Evolutionary conservation across 92 coral and sea anemone genomes (phyloP), one percentile per base, ranked within the genome.

Genomic region (Porites lobata): DNA sequence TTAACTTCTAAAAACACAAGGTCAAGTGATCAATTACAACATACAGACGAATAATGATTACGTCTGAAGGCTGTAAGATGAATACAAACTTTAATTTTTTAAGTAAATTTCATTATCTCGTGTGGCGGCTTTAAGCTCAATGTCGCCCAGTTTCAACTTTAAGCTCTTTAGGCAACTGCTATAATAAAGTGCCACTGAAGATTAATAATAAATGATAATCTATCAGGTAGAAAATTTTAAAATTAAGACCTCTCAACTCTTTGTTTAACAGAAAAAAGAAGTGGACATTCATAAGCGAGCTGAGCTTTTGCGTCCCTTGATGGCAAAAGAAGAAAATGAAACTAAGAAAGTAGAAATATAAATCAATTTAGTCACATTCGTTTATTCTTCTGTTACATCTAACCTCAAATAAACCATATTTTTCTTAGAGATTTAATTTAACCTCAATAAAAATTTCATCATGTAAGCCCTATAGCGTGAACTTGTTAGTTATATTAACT

Each of bases 221-320:
- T 5, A 38, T 38, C 47, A 38, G 47, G 47, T 56, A 56, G 1
- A 56, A 56, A 56, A 54, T 54, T 56, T 9, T 11, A n/a, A 73
- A 17, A 20, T 50, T 50, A 6, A 72, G 51, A 11, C 73, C 32
- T 56, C 53, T 80, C 24, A 19, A 8, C 0, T 47, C 7, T 69
- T 58, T 54, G 8, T 8, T 47, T 7, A 43, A 73, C 87, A 83
- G 87, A 32, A 79, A 12, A 72, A 73, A 74, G 87, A 83, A 72
- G 80, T 50, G 50, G 87, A 83, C 79, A 83, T 83, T 50, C 87
- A 74, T 71, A 83, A 83, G 52, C 71, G 87, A 73, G 72, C 80
- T 50, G 72, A 83, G 63, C 87, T 83, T 47, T 53, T 83, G 61
- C 51, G 13, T n/a, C 87, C 87, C 9, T 22, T 50, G 50, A 63